Conservation (phyloP, 2,113 vertebrate species). For the Catagonus wagneri region DNA sequence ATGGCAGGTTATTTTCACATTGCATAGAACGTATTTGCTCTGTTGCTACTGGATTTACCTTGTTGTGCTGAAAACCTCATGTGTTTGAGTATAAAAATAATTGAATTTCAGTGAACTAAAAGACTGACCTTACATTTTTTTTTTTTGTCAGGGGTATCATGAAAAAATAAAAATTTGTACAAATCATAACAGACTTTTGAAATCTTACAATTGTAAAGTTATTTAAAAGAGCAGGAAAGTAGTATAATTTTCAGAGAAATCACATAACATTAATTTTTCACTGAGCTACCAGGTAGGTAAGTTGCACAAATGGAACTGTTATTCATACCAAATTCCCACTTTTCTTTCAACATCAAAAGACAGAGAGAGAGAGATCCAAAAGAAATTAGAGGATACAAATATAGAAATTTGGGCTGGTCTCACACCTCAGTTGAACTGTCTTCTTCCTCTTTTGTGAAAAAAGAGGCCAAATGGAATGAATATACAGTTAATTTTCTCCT, state of each 20-base stretch:
- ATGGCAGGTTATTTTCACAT: conserved; percentile 61
- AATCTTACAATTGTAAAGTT: neutral
- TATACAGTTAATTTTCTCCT: neutral
- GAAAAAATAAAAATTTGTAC: neutral
- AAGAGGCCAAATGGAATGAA: neutral
- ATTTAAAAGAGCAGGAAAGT: neutral
- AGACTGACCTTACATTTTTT: neutral
- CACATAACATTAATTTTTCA: neutral
- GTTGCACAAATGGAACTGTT: neutral
- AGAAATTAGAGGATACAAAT: neutral
- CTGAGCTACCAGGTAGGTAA: neutral
- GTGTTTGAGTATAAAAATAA: conserved; percentile 59
- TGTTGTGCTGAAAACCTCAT: conserved; percentile 59
- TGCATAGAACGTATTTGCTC: conserved; percentile 31
- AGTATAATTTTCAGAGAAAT: neutral
- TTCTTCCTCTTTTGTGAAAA: neutral
- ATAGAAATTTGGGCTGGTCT: neutral
- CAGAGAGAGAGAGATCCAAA: neutral
- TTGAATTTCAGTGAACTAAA: conserved; percentile 56
- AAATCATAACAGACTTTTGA: neutral
- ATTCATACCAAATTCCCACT: neutral
- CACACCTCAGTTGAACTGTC: neutral
- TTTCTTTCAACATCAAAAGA: neutral
- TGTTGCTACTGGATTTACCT: conserved; percentile 57
- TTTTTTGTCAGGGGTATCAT: neutral